Conservation (phyloP, 92 coral and sea anemone genomes). For the Phenganax marumi region DNA sequence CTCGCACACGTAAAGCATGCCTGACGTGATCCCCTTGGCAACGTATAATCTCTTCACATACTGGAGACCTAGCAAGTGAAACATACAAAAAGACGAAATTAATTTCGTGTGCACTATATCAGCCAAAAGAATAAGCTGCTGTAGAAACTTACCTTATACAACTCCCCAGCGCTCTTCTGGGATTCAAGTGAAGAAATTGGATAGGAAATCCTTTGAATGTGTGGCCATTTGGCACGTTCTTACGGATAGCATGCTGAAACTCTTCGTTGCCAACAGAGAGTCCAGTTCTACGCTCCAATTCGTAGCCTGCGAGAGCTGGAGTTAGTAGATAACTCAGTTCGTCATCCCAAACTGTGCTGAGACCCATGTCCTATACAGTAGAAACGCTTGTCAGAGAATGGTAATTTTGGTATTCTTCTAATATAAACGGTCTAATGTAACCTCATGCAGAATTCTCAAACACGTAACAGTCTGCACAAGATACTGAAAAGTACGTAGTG, state of each 20-base stretch:
- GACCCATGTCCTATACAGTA: conserved; percentile 74
- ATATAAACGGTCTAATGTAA: neutral
- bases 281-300: conserved; percentile 84
- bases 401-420: no score
- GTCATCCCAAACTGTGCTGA: conserved; percentile 92
- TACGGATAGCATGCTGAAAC: conserved; percentile 94
- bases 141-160: conserved; percentile 70
- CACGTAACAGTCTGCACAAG: no score
- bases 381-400: neutral
- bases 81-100: neutral
- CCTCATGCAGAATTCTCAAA: neutral
- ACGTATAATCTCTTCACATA: conserved; percentile 91
- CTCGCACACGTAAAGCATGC: conserved; percentile 89
- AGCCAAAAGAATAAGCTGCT: neutral
- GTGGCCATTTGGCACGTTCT: conserved; percentile 95
- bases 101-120: neutral
- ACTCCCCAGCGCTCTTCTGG: conserved; percentile 90
- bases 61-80: conserved; percentile 72
- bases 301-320: conserved; percentile 94
- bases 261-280: conserved; percentile 92
- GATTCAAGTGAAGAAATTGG: conserved; percentile 93
- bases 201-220: conserved; percentile 99
- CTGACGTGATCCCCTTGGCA: conserved; percentile 98
- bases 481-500: no score
- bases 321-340: conserved; percentile 87